These are phyloP conservation scores for Microdon myrmicae DNA, from an alignment of 2,888 invertebrate species.

Conservation along the genomic window DNA sequence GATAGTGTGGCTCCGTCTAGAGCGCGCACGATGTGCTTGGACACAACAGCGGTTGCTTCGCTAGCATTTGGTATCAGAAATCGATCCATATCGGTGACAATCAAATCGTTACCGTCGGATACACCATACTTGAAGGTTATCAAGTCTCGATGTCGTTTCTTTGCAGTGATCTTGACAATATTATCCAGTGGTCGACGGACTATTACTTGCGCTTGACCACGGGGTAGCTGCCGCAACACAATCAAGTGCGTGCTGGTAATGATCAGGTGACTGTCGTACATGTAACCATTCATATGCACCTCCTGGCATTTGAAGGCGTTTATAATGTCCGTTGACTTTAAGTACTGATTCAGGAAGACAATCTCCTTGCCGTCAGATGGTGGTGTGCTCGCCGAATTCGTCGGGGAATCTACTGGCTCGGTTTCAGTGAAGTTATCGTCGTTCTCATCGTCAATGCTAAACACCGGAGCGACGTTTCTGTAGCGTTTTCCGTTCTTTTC, in stretches of 20 bases:
- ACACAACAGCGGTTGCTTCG: conserved; percentile 88
- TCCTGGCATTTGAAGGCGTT: conserved; percentile 92
- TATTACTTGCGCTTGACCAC: conserved; percentile 85
- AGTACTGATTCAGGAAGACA: conserved; percentile 82
- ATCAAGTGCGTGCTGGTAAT: conserved; percentile 87
- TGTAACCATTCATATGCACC: conserved; percentile 87
- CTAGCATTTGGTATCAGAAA: conserved; percentile 92
- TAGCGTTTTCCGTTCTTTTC: conserved; percentile 89
- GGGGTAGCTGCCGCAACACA: conserved; percentile 80
- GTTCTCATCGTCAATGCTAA: conserved; percentile 92
- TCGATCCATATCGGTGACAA: conserved; percentile 90
- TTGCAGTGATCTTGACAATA: conserved; percentile 96
- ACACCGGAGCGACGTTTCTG: conserved; percentile 90
- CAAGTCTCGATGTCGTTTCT: conserved; percentile 92
- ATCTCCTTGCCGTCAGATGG: conserved; percentile 78
- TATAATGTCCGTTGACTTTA: conserved; percentile 84
- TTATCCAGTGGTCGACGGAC: conserved; percentile 88
- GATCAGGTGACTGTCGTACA: conserved; percentile 88
- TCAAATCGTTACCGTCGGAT: conserved; percentile 80
- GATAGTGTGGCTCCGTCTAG: conserved; percentile 60
- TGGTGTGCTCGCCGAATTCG: conserved; percentile 66
- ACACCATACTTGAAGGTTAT: conserved; percentile 97
- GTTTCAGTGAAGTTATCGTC: conserved; percentile 67
- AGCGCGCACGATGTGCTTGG: conserved; percentile 84
- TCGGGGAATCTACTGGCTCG: conserved; percentile 57